Percentiles rank a stretch among this genome's conserved stretches.
Conservation (phyloP, 2,113 vertebrate species). For the Zosterops pallidus region DNA sequence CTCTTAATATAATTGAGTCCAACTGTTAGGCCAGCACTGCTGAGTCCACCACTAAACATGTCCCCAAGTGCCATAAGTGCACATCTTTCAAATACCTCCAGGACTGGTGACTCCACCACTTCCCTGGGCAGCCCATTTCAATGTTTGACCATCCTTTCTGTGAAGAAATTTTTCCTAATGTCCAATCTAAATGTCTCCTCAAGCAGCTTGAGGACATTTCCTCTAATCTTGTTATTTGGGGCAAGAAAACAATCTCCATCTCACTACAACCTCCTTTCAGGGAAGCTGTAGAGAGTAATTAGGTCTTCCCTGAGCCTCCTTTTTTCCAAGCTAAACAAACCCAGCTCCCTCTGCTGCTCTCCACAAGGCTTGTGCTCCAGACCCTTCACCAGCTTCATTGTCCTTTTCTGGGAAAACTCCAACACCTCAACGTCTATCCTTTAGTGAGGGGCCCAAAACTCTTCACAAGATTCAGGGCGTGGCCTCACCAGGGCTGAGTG, state of each 20-base stretch:
- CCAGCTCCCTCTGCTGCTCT: neutral
- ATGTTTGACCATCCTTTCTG: neutral
- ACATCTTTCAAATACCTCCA: neutral
- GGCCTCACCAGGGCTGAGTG: neutral
- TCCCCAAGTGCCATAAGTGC: neutral
- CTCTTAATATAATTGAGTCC: neutral
- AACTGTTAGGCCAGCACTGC: neutral
- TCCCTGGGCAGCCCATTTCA: neutral
- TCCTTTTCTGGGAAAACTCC: neutral
- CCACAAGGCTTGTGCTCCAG: neutral
- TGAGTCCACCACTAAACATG: neutral
- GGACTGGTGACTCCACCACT: neutral
- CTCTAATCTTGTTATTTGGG: neutral
- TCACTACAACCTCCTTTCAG: neutral
- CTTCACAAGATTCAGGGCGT: neutral
- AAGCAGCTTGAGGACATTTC: neutral
- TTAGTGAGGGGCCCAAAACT: neutral
- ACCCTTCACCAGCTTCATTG: neutral
- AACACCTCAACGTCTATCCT: fast-evolving
- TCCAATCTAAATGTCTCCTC: neutral
- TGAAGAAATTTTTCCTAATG: neutral
- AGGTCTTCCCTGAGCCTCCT: neutral
- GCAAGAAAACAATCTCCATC: neutral
- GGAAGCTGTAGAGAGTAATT: neutral
- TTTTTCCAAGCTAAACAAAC: neutral